Evolutionary conservation across 2,113 vertebrate species (phyloP).

Genomic region (Antechinus stuartii): DNA sequence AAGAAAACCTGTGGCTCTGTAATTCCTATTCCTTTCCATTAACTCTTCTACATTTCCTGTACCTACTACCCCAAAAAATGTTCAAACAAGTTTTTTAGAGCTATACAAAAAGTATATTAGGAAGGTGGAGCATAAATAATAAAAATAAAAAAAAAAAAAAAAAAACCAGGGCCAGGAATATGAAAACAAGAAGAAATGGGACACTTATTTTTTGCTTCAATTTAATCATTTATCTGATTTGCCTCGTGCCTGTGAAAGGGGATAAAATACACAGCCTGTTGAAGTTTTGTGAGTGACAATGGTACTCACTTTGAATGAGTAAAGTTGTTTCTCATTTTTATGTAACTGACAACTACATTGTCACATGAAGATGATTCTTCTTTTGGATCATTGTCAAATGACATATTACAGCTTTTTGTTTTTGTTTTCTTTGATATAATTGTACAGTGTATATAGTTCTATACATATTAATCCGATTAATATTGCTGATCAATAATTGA

Average conservation of each 20-base stretch:
- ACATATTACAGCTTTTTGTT: not conserved
- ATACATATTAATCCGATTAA: not conserved
- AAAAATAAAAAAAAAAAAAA: too few relatives aligned
- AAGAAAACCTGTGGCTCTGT: not conserved
- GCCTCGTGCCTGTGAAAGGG: not conserved
- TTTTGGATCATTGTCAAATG: not conserved
- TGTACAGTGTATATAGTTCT: not conserved
- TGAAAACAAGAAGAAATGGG: not conserved
- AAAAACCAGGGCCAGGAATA: too few relatives aligned
- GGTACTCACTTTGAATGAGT: not conserved
- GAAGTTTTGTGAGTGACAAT: not conserved
- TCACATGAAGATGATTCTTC: conserved; percentile 26
- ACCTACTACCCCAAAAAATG: too few relatives aligned
- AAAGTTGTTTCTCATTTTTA: conserved; percentile 19
- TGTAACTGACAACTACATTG: not conserved
- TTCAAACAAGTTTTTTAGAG: too few relatives aligned
- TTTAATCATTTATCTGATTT: not conserved
- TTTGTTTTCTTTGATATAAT: not conserved
- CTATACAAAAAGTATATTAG: too few relatives aligned
- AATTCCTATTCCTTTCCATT: too few relatives aligned
- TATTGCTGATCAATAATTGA: not conserved
- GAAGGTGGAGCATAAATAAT: too few relatives aligned
- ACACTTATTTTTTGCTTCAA: not conserved
- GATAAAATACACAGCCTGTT: not conserved
- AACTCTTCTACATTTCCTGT: too few relatives aligned